A percentile compares a stretch with the other conserved stretches of the same genome.
phyloP scores from a whole-genome alignment of 2,888 invertebrate species.

The Ophioninae sp. region DNA sequence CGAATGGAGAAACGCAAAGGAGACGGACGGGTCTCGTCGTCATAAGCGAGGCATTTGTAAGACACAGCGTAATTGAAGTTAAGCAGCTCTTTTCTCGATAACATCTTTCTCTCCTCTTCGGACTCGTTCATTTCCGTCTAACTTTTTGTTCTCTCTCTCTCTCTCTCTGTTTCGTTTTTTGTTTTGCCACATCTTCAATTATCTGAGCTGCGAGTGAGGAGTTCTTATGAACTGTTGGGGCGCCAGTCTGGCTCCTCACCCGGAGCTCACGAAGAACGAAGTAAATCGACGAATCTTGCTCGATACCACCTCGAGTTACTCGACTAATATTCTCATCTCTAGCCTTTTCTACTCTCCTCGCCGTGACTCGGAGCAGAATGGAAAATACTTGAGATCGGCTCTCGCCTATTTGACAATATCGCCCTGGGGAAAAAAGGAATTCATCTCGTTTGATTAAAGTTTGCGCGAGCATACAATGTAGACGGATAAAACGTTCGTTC shows the following conservation, averaged over 20 bases:
- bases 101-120: constrained; percentile 39
- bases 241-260: constrained; percentile 18
- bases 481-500: not conserved
- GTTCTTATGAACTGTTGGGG: constrained; percentile 7
- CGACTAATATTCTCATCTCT: not conserved
- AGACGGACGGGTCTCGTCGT: constrained; percentile 20
- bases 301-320: constrained; percentile 4
- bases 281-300: constrained; percentile 7
- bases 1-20: constrained; percentile 9
- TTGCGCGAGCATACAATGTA: not conserved
- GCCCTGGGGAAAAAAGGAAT: not conserved
- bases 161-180: not conserved
- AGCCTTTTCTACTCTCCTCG: not conserved
- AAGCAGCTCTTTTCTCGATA: constrained; percentile 21
- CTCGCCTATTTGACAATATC: not conserved
- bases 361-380: not conserved
- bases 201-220: constrained; percentile 2
- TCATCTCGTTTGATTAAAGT: not conserved
- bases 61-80: constrained; percentile 29
- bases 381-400: not conserved
- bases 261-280: constrained; percentile 10
- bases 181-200: constrained; percentile 36
- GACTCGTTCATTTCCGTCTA: not conserved
- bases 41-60: constrained; percentile 51
- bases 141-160: too few relatives aligned